Evolutionary conservation across 1,140 invertebrate genomes (phyloP), one percentile per base, ranked within the genome.

Genomic region (Drosophila lacteicornis): DNA sequence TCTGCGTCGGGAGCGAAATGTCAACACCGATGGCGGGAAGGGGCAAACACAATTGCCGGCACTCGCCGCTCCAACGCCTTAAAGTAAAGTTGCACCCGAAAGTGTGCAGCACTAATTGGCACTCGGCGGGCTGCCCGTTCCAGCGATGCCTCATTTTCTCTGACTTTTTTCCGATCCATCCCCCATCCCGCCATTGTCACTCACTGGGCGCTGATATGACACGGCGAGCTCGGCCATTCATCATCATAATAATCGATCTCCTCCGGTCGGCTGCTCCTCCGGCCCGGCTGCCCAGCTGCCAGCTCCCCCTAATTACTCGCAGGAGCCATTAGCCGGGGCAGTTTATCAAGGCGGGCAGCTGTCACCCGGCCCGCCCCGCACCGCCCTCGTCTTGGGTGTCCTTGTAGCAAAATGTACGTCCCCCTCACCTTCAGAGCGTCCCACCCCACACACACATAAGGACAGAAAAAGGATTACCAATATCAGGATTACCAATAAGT

Each of bases 71-170:
- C 49, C 47, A 58, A 68, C 49, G 62, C 60, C 73, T 75, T 60
- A 55, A 76, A 63, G 73, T 71, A 62, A 40, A 42, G 17, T 40
- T 36, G 36, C 82, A 80, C 80, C 75, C 71, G 77, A 80, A 84
- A 84, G 78, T 80, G 80, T 85, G 82, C 82, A 78, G 76, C 80
- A 79, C 80, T 83, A 83, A 83, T 83, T 83, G 80, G 80, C 80
- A 79, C 80, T 83, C 80, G 69, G 66, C 60, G 58, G 58, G 58
- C 49, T 66, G 30, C 40, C 33, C 22, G 22, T 33, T 22, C 15
- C 59, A 27, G 19, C 9, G 1, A 3, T 38, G 55, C 22, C 33
- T 56, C 53, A 56, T 56, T 56, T 56, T 40, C 36, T 19, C 4
- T 4, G 36, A 2, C n/a, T 11, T 27, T 25, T 40, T 40, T 6